Conservation (phyloP, 2,888 invertebrate species). For the Gastrophysa polygoni region DNA sequence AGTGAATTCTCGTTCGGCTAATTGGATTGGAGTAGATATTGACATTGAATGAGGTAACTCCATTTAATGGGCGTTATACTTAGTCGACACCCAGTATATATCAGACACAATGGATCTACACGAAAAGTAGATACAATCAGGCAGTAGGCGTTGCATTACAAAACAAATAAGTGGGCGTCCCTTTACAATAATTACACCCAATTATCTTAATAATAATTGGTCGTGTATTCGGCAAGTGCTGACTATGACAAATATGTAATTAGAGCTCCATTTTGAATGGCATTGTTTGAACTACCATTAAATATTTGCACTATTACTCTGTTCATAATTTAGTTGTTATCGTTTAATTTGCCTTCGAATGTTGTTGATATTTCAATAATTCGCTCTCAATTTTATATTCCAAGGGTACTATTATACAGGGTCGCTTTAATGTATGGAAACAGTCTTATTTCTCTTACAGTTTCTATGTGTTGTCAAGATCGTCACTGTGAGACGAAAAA, state of each 20-base stretch:
- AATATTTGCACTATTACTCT: slow-evolving; percentile 38
- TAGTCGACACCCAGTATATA: slow-evolving; percentile 19
- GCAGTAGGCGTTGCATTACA: slow-evolving; percentile 33
- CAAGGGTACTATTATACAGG: too few species aligned
- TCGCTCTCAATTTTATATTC: too few species aligned
- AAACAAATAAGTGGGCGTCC: slow-evolving; percentile 35
- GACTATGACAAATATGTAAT: slow-evolving; percentile 42
- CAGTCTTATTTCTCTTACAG: too few species aligned
- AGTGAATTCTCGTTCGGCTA: background rate
- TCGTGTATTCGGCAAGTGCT: slow-evolving; percentile 38
- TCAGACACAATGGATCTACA: slow-evolving; percentile 32
- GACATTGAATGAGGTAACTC: background rate
- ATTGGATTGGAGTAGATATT: background rate
- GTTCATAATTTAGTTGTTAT: slow-evolving; percentile 39
- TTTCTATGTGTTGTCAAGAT: too few species aligned
- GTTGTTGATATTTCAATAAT: too few species aligned
- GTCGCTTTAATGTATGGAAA: too few species aligned
- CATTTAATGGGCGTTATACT: background rate
- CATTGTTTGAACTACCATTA: slow-evolving; percentile 31
- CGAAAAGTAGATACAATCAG: slow-evolving; percentile 27
- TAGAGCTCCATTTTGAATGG: slow-evolving; percentile 42
- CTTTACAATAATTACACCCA: slow-evolving; percentile 30
- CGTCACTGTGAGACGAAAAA: too few species aligned
- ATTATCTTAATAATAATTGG: slow-evolving; percentile 40
- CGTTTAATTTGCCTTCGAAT: too few species aligned